phyloP scores from a whole-genome alignment of 2,797 vertebrate species.

The Macropodus opercularis region DNA sequence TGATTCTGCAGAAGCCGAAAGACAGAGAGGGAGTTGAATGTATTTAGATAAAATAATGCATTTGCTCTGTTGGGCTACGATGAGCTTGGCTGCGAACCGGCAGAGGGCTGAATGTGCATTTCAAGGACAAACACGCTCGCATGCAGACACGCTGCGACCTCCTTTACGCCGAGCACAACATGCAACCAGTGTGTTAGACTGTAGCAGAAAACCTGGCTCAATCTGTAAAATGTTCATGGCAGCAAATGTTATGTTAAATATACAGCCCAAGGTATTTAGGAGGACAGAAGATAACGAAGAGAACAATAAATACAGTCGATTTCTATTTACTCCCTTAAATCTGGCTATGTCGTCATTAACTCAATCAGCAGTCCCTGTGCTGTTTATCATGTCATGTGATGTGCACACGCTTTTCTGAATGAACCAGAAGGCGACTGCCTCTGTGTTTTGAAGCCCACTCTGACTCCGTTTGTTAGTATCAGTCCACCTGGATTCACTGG shows the following conservation, averaged over 20 bases:
- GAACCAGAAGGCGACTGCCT: too few relatives aligned
- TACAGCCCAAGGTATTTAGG: too few relatives aligned
- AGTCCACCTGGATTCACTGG: not conserved
- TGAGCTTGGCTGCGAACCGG: slow-evolving; percentile 24
- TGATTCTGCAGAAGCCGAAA: slow-evolving; percentile 68
- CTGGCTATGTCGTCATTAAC: too few relatives aligned
- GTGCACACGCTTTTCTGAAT: too few relatives aligned
- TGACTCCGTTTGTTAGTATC: slow-evolving; percentile 19
- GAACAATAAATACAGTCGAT: too few relatives aligned
- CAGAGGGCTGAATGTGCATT: slow-evolving; percentile 48
- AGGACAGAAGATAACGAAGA: too few relatives aligned
- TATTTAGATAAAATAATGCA: slow-evolving; percentile 78
- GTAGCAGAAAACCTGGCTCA: too few relatives aligned
- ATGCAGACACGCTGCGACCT: not conserved
- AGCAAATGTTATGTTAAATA: too few relatives aligned
- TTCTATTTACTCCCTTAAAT: not conserved
- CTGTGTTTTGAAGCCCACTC: too few relatives aligned
- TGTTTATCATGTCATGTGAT: not conserved
- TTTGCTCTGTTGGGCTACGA: slow-evolving; percentile 53
- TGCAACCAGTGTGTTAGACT: not conserved
- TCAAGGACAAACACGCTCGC: slow-evolving; percentile 27
- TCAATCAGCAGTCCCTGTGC: not conserved
- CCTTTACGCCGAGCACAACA: not conserved
- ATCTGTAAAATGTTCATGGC: too few relatives aligned
- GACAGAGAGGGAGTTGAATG: slow-evolving; percentile 66